Percentiles rank a stretch among this genome's conserved stretches.
These are phyloP conservation scores for Volucella inanis DNA, from an alignment of 2,888 invertebrate species.

Conservation along the genomic window DNA sequence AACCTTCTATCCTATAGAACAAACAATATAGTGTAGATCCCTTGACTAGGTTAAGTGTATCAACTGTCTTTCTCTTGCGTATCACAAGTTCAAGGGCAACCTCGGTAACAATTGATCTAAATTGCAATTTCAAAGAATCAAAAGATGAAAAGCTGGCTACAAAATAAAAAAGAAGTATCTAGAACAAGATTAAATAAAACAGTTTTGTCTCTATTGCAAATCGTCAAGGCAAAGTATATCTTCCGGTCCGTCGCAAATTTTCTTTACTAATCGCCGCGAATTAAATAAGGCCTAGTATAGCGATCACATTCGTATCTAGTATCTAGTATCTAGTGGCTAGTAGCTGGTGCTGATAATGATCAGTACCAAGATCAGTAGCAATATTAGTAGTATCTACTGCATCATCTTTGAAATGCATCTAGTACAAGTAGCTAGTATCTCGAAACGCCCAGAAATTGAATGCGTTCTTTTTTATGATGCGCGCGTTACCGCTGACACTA, in stretches of 20 bases:
- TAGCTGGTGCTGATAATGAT: neutral
- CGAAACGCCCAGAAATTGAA: neutral
- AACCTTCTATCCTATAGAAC: neutral
- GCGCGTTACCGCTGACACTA: constrained; percentile 9
- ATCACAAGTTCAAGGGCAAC: constrained; percentile 66
- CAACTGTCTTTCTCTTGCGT: neutral
- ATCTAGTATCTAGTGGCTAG: neutral
- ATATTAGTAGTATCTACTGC: constrained; percentile 3
- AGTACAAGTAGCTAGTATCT: neutral
- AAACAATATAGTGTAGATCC: neutral
- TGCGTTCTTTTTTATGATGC: constrained; percentile 8
- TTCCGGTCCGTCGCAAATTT: constrained; percentile 67
- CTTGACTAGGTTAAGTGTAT: neutral
- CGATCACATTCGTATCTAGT: constrained; percentile 7
- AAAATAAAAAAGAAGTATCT: too few relatives aligned
- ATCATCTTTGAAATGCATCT: constrained; percentile 46
- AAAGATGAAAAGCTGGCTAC: constrained; percentile 1
- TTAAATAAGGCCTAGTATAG: constrained; percentile 36
- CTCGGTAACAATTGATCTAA: constrained; percentile 67
- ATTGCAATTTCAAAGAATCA: constrained; percentile 51
- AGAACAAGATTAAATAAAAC: neutral
- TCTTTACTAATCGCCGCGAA: constrained; percentile 69
- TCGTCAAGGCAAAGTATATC: constrained; percentile 48
- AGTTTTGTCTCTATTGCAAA: constrained; percentile 34
- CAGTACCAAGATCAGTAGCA: neutral